Conservation (phyloP, 1,140 invertebrate genomes). For the Himalopsyche phryganea region DNA sequence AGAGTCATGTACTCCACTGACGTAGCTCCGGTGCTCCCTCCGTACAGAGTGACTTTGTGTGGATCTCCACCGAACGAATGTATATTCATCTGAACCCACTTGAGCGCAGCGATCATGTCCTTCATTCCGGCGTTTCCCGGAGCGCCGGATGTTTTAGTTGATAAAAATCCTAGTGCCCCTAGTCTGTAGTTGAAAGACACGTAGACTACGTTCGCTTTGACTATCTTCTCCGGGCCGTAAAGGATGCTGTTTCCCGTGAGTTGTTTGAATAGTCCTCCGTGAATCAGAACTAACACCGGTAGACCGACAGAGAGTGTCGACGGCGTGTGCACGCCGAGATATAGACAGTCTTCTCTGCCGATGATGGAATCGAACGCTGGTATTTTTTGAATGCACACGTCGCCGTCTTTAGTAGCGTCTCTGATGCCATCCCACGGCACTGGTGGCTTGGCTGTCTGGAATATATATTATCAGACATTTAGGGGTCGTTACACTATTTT, state of each 20-base stretch:
- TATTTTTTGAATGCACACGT: slow-evolving; percentile 26
- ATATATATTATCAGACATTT: background rate
- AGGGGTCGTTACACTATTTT: no score
- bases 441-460: slow-evolving; percentile 47
- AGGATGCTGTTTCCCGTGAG: slow-evolving; percentile 46
- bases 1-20: slow-evolving; percentile 38
- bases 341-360: slow-evolving; percentile 39
- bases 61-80: slow-evolving; percentile 68
- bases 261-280: slow-evolving; percentile 62
- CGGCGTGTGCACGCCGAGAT: slow-evolving; percentile 41
- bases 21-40: slow-evolving; percentile 62
- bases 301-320: slow-evolving; percentile 25
- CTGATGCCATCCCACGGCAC: slow-evolving; percentile 45
- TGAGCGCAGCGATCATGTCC: slow-evolving; percentile 63
- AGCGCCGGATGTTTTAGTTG: slow-evolving; percentile 58
- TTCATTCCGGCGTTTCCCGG: slow-evolving; percentile 69
- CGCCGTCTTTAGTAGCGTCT: slow-evolving; percentile 42
- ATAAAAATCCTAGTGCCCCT: slow-evolving; percentile 64
- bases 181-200: slow-evolving; percentile 57
- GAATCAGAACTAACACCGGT: slow-evolving; percentile 67
- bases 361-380: no score
- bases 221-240: slow-evolving; percentile 50
- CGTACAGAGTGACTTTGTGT: slow-evolving; percentile 60
- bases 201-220: slow-evolving; percentile 53
- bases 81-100: slow-evolving; percentile 65